Evolutionary conservation across 2,797 vertebrate genomes (phyloP), one percentile per base, ranked within the genome.

Genomic region (Valencia hispanica): DNA sequence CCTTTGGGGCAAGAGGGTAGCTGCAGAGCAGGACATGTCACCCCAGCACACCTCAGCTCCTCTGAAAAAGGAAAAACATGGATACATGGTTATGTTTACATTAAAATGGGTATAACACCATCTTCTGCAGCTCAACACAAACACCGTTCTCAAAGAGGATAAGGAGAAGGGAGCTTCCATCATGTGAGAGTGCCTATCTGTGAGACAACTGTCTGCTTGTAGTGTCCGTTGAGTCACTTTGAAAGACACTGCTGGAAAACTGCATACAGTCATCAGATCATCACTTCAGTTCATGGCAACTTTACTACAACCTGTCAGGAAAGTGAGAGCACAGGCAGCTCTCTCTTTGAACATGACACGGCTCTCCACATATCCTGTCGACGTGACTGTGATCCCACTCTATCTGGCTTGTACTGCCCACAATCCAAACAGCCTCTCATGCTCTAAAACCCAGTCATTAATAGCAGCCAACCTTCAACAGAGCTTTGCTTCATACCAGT

Each of bases 1-100:
- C 93, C 95, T 39, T 86, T 68, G 0, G 95, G 95, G 87, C 96
- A 96, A 59, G 92, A 89, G 41, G 94, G 91, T 45, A 83, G 75
- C 8, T 86, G 84, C 50, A 91, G 86, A 14, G 74, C 22, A 0
- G 94, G 90, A 59, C 96, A 96, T 0, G 70, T 93, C 79, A 94
- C 88, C 15, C 90, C 92, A 0, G 93, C 87, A 80, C 96, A 96
- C 87, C 85, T 94, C 82, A 94, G 91, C 80, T 92, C 90, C 59
- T 92, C 95, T 96, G 94, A 65, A 76, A 78, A 92, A 92, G 5
- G 88, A 94, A 63, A 71, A 34, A 81, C 43, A 79, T 32, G 30
- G 59, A 82, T n/a, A 4, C 36, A 70, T 3, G 1, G 65, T 77
- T 25, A 68, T 41, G n/a, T 11, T 68, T 70, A 69, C 3, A 73